These are phyloP conservation scores for Anarsia innoxiella DNA, from an alignment of 2,888 invertebrate genomes.

Conservation along the genomic window DNA sequence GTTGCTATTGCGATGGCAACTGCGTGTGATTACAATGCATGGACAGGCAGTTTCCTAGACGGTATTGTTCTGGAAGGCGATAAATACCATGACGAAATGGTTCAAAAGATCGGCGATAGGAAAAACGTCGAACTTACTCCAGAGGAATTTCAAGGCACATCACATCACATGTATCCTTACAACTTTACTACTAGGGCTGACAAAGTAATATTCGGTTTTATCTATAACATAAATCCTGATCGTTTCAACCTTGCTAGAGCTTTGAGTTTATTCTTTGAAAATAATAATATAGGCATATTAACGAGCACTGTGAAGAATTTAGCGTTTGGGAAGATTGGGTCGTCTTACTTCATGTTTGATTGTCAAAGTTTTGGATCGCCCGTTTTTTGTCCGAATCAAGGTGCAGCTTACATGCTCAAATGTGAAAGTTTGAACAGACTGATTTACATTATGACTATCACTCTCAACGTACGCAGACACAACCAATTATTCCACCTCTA, in stretches of 20 bases:
- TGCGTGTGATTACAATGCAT: conserved; percentile 76
- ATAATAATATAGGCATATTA: conserved; percentile 68
- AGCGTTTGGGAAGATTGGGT: conserved; percentile 64
- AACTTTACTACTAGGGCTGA: conserved; percentile 73
- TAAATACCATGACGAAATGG: conserved; percentile 70
- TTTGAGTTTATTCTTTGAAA: conserved; percentile 75
- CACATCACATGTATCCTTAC: conserved; percentile 73
- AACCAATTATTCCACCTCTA: conserved; percentile 72
- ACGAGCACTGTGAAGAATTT: conserved; percentile 70
- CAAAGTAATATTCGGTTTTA: conserved; percentile 75
- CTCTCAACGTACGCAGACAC: conserved; percentile 73
- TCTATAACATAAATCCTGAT: conserved; percentile 72
- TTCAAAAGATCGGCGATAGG: conserved; percentile 25
- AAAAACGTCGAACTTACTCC: conserved; percentile 73
- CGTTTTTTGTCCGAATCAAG: conserved; percentile 74
- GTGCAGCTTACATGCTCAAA: conserved; percentile 76
- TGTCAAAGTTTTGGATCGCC: conserved; percentile 78
- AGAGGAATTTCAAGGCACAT: conserved; percentile 72
- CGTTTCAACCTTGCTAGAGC: conserved; percentile 79
- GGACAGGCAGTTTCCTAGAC: conserved; percentile 78
- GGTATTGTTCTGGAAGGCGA: conserved; percentile 77
- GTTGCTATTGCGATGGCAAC: conserved; percentile 75
- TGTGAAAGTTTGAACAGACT: conserved; percentile 76
- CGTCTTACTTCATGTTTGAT: conserved; percentile 81
- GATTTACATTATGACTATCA: conserved; percentile 77